Evolutionary conservation across 2,797 vertebrate genomes (phyloP).

Genomic region (Sebastes alutus): DNA sequence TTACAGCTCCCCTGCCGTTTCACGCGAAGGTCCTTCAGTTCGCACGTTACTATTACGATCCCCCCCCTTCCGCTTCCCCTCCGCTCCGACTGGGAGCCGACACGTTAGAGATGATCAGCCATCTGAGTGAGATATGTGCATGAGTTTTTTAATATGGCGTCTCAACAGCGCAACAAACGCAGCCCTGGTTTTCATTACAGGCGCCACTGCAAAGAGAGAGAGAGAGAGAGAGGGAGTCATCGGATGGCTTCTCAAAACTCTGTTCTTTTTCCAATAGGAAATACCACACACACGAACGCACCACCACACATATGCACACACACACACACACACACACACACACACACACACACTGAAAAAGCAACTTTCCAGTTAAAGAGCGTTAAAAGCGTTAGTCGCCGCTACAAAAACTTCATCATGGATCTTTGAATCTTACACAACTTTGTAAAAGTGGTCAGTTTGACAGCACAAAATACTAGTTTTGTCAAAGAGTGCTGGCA

Average conservation of each 20-base stretch:
- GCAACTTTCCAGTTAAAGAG: conserved; percentile 48
- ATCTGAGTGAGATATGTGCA: conserved; percentile 40
- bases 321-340: not conserved
- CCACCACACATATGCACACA: conserved; percentile 4
- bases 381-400: conserved; percentile 28
- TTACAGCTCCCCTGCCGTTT: not conserved
- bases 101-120: conserved; percentile 36
- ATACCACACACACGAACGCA: conserved; percentile 73
- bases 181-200: conserved; percentile 78
- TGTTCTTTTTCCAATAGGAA: conserved; percentile 78
- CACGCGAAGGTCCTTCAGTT: not conserved
- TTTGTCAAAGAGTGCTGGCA: conserved; percentile 6
- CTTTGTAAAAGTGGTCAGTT: conserved; percentile 23
- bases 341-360: conserved; percentile 14
- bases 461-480: conserved; percentile 5
- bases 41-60: not conserved
- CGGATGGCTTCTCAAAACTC: conserved; percentile 74
- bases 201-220: conserved; percentile 68
- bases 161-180: conserved; percentile 41
- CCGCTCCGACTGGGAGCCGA: not conserved
- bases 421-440: not conserved
- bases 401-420: conserved; percentile 12
- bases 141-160: conserved; percentile 59
- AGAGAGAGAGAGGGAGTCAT: conserved; percentile 53
- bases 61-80: not conserved